A percentile compares a stretch with the other conserved stretches of the same genome.
These are phyloP conservation scores for Cynopterus sphinx DNA, from an alignment of 2,797 vertebrate genomes.

Conservation along the genomic window DNA sequence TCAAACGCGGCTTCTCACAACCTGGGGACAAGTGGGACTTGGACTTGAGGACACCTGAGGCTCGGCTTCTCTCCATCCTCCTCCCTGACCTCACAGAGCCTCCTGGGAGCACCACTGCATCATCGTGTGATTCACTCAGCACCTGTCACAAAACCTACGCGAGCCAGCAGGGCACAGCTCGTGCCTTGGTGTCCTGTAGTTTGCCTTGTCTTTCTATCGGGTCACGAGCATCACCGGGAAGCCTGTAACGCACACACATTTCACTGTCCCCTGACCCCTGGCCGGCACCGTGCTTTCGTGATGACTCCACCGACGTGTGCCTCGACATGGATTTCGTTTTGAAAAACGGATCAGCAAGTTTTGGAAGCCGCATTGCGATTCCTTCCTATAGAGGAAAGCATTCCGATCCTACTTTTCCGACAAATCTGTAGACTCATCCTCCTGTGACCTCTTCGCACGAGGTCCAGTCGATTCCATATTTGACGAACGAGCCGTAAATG, in stretches of 20 bases:
- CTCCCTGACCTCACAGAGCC: neutral
- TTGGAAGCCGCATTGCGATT: neutral
- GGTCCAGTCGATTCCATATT: neutral
- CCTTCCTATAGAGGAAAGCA: neutral
- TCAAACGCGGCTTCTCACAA: neutral
- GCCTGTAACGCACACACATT: neutral
- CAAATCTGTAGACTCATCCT: neutral
- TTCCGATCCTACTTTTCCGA: neutral
- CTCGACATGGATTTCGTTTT: neutral
- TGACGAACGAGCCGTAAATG: neutral
- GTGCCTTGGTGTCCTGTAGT: neutral
- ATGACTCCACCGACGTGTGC: neutral
- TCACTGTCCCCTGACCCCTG: neutral
- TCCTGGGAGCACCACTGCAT: neutral
- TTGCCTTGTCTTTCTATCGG: neutral
- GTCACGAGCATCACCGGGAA: neutral
- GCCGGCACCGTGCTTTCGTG: neutral
- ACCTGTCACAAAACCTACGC: neutral
- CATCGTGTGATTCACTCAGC: accelerated
- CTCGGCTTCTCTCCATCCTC: neutral
- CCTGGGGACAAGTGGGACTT: neutral
- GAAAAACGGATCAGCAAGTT: neutral
- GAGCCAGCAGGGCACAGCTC: accelerated
- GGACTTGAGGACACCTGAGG: too few species aligned
- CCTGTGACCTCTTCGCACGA: neutral